Evolutionary conservation across 2,888 invertebrate genomes (phyloP).

Genomic region (Scrobipalpa costella): DNA sequence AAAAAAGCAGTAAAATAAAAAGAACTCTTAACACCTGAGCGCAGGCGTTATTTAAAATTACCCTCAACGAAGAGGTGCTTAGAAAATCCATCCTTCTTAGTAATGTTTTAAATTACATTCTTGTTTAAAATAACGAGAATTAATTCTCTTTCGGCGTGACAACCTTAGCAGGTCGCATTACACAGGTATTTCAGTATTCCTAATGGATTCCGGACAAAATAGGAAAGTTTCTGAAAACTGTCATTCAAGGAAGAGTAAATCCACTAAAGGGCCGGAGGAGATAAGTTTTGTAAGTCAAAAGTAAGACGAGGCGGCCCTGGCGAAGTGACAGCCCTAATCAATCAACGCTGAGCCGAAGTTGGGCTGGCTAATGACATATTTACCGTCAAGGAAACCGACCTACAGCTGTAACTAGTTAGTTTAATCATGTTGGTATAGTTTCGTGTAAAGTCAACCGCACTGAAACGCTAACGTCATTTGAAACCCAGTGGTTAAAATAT

Average conservation of each 20-base stretch:
- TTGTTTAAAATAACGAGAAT: not conserved
- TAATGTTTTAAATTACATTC: not conserved
- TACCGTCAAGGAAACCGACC: constrained; percentile 1
- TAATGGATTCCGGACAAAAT: not conserved
- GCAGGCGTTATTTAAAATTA: not conserved
- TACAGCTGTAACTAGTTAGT: not conserved
- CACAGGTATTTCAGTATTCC: not conserved
- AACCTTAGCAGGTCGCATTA: not conserved
- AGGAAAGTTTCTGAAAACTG: not conserved
- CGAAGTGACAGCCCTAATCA: constrained; percentile 22
- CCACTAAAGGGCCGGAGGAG: not conserved
- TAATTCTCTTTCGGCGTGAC: not conserved
- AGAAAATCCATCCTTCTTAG: constrained; percentile 1
- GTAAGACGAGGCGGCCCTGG: not conserved
- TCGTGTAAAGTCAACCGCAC: too few relatives aligned
- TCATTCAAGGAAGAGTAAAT: constrained; percentile 1
- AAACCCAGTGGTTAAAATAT: too few relatives aligned
- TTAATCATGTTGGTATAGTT: too few relatives aligned
- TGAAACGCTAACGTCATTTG: too few relatives aligned
- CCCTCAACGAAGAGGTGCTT: not conserved
- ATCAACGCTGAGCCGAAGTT: constrained; percentile 19
- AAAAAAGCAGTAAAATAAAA: constrained; percentile 1
- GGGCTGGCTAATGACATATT: constrained; percentile 17
- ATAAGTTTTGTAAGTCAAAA: constrained; percentile 1
- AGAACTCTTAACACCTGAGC: not conserved